phyloP scores from a whole-genome alignment of 2,113 vertebrate species.

The Rhinichthys klamathensis region DNA sequence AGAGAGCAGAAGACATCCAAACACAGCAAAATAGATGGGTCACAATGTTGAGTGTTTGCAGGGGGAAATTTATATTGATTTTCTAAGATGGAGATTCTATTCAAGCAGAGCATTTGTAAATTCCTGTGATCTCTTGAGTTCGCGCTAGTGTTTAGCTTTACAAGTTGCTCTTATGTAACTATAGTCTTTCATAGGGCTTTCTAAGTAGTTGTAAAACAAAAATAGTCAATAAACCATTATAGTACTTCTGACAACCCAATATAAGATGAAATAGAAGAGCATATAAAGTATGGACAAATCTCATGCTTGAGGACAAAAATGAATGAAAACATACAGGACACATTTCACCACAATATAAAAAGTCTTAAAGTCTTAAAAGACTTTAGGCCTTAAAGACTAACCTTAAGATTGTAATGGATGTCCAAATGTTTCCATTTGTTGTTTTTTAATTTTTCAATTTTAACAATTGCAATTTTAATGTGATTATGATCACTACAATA shows the following conservation, averaged over 20 bases:
- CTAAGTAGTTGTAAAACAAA: constrained; percentile 5
- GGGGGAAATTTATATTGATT: constrained; percentile 51
- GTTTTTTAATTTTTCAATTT: not conserved
- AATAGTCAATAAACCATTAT: not conserved
- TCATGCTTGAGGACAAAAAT: not conserved
- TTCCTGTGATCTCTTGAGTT: constrained; percentile 17
- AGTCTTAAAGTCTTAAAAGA: no score
- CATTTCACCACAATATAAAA: no score
- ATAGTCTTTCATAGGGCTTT: not conserved
- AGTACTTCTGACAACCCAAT: not conserved
- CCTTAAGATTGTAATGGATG: not conserved
- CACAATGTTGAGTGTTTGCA: not conserved
- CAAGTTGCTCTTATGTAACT: not conserved
- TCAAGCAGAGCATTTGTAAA: constrained; percentile 28
- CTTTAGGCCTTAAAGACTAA: no score
- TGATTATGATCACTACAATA: not conserved
- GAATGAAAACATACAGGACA: no score
- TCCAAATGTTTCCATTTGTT: not conserved
- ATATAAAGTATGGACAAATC: no score
- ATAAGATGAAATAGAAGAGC: not conserved
- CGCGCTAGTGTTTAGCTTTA: not conserved
- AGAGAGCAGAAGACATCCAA: not conserved
- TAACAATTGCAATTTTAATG: not conserved
- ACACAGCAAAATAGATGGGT: not conserved
- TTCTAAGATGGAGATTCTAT: not conserved